A percentile compares a stretch with the other conserved stretches of the same genome.
Evolutionary conservation across 2,888 invertebrate genomes (phyloP).

Genomic region (Drosophila picticornis): DNA sequence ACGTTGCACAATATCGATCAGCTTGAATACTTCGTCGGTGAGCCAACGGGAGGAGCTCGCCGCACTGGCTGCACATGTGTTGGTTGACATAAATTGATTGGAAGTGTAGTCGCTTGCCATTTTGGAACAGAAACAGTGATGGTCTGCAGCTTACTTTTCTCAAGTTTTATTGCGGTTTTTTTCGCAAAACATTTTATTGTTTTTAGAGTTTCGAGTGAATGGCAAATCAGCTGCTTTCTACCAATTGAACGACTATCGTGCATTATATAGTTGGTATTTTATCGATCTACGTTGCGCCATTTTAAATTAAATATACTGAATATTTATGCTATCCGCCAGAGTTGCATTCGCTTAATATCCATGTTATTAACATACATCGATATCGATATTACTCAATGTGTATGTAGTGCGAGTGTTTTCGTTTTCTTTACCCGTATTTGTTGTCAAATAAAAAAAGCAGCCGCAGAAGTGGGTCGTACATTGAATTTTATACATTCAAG

Average conservation of each 20-base stretch:
- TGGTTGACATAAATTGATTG: conserved; percentile 59
- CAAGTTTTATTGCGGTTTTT: conserved; percentile 46
- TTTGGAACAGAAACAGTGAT: background rate
- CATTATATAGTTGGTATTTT: background rate
- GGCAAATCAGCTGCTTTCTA: conserved; percentile 53
- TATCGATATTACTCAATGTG: conserved; percentile 61
- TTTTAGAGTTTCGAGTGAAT: conserved; percentile 43
- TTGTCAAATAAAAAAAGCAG: conserved; percentile 42
- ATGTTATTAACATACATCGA: conserved; percentile 44
- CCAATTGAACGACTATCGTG: background rate
- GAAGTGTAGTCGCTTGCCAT: conserved; percentile 66
- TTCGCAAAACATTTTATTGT: conserved; percentile 64
- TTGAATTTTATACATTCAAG: background rate
- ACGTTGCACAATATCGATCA: conserved; percentile 83
- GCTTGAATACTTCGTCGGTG: conserved; percentile 83
- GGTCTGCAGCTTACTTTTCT: conserved; percentile 21
- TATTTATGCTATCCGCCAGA: conserved; percentile 10
- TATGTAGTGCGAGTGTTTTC: conserved; percentile 64
- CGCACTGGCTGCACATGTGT: conserved; percentile 51
- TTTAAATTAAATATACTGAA: background rate
- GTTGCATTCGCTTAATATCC: conserved; percentile 37
- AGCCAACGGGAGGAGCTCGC: conserved; percentile 82
- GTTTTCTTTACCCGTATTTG: conserved; percentile 47
- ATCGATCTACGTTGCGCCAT: background rate
- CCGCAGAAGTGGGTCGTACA: conserved; percentile 4